These are phyloP conservation scores for Hemitrygon akajei DNA, from an alignment of 2,797 vertebrate species.

Conservation along the genomic window DNA sequence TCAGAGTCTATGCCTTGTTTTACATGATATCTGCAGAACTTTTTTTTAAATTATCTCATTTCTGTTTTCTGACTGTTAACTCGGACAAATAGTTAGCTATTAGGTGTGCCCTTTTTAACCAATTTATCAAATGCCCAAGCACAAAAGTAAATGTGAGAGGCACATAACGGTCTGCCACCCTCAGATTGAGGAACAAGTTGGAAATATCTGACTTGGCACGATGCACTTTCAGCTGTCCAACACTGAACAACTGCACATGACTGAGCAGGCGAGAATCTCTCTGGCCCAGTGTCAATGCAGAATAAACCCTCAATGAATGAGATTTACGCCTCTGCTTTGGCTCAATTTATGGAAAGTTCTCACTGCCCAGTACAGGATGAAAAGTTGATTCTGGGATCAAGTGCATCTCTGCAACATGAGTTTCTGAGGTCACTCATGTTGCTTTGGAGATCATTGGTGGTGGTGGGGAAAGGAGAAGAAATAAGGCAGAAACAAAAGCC, in stretches of 20 bases:
- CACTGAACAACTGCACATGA: not conserved
- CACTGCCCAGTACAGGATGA: no score
- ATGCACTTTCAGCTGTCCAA: not conserved
- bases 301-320: not conserved
- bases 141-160: not conserved
- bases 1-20: not conserved
- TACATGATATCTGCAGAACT: not conserved
- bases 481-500: not conserved
- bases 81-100: not conserved
- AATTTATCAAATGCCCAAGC: not conserved
- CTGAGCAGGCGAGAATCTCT: not conserved
- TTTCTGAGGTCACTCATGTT: not conserved
- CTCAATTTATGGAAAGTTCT: not conserved
- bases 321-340: not conserved
- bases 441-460: not conserved
- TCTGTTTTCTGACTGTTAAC: no score
- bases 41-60: not conserved
- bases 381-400: not conserved
- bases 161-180: not conserved
- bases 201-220: not conserved
- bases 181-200: not conserved
- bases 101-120: not conserved
- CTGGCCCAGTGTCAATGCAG: not conserved
- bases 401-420: not conserved
- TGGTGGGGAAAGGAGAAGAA: no score